phyloP scores from a whole-genome alignment of 2,113 vertebrate genomes.

The Cephalophus harveyi region DNA sequence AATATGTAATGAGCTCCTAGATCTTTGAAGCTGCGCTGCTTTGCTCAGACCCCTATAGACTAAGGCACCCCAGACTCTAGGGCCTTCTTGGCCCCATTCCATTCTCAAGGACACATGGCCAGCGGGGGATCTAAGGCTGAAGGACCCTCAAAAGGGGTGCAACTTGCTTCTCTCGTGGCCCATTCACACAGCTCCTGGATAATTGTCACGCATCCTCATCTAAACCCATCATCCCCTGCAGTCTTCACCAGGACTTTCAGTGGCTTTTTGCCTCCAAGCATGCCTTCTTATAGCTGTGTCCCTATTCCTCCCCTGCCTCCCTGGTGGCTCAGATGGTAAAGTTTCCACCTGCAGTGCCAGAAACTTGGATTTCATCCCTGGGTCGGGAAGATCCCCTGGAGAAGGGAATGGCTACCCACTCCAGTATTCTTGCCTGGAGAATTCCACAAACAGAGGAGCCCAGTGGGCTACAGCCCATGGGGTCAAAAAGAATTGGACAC shows the following conservation, averaged over 20 bases:
- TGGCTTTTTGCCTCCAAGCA: neutral
- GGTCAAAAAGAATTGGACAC: neutral
- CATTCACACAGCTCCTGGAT: neutral
- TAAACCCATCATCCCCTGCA: neutral
- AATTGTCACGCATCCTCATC: neutral
- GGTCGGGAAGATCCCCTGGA: neutral
- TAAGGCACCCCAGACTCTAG: neutral
- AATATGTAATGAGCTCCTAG: neutral
- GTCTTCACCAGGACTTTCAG: neutral
- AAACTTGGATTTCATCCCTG: neutral
- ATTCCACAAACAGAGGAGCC: neutral
- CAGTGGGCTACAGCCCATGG: neutral
- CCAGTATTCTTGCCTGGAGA: neutral
- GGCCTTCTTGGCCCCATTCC: neutral
- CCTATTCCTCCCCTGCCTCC: neutral
- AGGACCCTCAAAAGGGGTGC: neutral
- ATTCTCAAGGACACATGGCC: neutral
- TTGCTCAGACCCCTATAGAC: neutral
- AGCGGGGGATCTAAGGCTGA: neutral
- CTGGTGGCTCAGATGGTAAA: neutral
- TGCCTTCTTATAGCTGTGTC: neutral
- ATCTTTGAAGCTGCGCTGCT: neutral
- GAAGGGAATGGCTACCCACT: neutral
- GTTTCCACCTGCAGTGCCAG: rapidly evolving
- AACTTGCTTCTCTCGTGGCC: neutral